A percentile compares a stretch with the other conserved stretches of the same genome.
These are phyloP conservation scores for Drosophila nigricruria DNA, from an alignment of 2,888 invertebrate genomes.

Conservation along the genomic window DNA sequence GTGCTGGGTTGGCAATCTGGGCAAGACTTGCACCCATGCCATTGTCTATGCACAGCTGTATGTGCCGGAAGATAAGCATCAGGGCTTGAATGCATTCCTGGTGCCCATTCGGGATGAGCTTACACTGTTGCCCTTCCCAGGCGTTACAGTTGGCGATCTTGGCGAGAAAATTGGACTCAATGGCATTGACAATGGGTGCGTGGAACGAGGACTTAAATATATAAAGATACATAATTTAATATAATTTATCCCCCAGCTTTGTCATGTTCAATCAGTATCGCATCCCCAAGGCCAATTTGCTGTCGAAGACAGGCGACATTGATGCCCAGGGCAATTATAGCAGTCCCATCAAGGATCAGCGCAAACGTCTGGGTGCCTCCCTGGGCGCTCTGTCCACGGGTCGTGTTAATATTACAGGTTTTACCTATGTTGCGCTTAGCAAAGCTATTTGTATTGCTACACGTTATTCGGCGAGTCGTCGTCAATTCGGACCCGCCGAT, in stretches of 20 bases:
- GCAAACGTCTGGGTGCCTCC: slow-evolving; percentile 93
- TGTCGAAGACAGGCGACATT: slow-evolving; percentile 95
- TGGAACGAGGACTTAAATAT: not conserved
- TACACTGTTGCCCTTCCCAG: slow-evolving; percentile 90
- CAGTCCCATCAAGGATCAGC: slow-evolving; percentile 92
- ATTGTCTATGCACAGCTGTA: slow-evolving; percentile 95
- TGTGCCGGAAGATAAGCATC: slow-evolving; percentile 91
- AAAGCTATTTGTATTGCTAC: slow-evolving; percentile 93
- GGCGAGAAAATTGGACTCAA: slow-evolving; percentile 96
- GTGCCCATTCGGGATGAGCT: slow-evolving; percentile 92
- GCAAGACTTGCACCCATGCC: slow-evolving; percentile 93
- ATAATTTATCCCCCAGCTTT: slow-evolving; percentile 86
- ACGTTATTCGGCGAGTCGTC: slow-evolving; percentile 93
- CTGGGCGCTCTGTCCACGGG: slow-evolving; percentile 94
- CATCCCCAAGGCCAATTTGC: slow-evolving; percentile 91
- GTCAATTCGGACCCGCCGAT: slow-evolving; percentile 93
- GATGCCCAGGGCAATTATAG: slow-evolving; percentile 93
- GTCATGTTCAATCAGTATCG: slow-evolving; percentile 92
- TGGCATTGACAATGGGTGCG: slow-evolving; percentile 96
- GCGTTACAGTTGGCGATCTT: slow-evolving; percentile 95
- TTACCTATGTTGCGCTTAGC: slow-evolving; percentile 88
- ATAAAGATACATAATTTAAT: not conserved
- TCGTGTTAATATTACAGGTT: slow-evolving; percentile 90
- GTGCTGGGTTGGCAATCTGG: slow-evolving; percentile 90
- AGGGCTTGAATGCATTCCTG: slow-evolving; percentile 95